phyloP scores from a whole-genome alignment of 2,797 vertebrate species.

The Phataginus tricuspis region DNA sequence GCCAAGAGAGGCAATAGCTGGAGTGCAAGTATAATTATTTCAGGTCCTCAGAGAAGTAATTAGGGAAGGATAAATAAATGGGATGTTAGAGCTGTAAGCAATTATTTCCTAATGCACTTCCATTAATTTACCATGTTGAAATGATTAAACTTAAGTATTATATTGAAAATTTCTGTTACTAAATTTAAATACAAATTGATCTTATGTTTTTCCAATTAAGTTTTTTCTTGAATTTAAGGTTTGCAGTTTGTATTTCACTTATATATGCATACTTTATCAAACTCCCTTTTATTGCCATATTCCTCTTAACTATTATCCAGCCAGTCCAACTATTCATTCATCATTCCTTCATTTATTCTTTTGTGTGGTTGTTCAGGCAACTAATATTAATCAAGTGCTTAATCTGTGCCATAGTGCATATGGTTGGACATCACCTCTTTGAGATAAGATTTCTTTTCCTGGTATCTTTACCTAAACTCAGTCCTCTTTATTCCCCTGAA shows the following conservation, averaged over 20 bases:
- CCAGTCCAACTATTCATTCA: background rate
- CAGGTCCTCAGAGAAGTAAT: slow-evolving; percentile 45
- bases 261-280: background rate
- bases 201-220: background rate
- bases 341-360: background rate
- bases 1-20: background rate
- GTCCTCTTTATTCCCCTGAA: background rate
- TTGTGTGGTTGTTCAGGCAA: background rate
- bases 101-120: slow-evolving; percentile 50
- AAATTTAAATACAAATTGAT: background rate
- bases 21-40: slow-evolving; percentile 25
- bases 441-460: background rate
- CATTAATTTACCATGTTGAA: slow-evolving; percentile 55
- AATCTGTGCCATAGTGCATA: background rate
- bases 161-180: background rate
- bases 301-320: background rate
- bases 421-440: background rate
- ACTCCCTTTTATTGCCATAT: background rate
- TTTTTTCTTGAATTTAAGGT: background rate
- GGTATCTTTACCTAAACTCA: background rate
- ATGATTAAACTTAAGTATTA: slow-evolving; percentile 42
- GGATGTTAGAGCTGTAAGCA: background rate
- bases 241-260: background rate
- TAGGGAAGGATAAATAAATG: slow-evolving; percentile 22
- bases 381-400: background rate